Base-by-base conservation (phyloP, 1,140 invertebrate species). In the Brachionus rotundiformis region DNA sequence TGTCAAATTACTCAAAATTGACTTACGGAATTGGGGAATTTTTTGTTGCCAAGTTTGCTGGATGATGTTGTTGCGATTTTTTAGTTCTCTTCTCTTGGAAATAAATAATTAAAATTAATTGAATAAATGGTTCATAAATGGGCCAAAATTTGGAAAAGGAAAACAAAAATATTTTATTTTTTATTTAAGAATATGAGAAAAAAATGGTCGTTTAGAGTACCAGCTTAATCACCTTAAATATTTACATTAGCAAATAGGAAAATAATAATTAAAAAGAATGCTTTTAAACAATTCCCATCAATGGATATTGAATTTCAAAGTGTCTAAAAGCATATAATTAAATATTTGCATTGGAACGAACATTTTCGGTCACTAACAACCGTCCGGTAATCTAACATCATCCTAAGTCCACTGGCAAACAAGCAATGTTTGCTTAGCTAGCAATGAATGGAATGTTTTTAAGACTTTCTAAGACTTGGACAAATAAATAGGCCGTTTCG, bases 151-250 rank as follows among this genome's bases (percentile, higher is more conserved):
- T n/a, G 25, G 23, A 8, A 73, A 41, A 41, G 4, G 5, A 16
- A 73, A 11, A 41, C 41, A 25, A 47, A 73, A 71, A 71, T 39
- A 41, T n/a, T 39, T 39, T 36, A 39, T 71, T 16, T 71, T 71
- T 71, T 71, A 29, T 25, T 63, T 31, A 23, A n/a, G n/a, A n/a
- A n/a, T n/a, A 19, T 54, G 47, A 54, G 47, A 19, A 61, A 23
- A 61, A 27, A 27, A 61, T 23, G 7, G 54, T 23, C 10, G 3
- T 13, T 16, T 73, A 73, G 25, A 73, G 68, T 73, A 73, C 68
- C 68, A 73, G 68, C 68, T 73, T 73, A 73, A 73, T 73, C 68
- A 73, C 68, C 68, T 73, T 73, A 73, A 73, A 73, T 73, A 73
- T 73, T 73, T 73, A 73, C 68, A 73, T 73, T 73, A 11, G 11